A percentile compares a stretch with the other conserved stretches of the same genome.
These are phyloP conservation scores for Camponotus pennsylvanicus DNA, from an alignment of 1,140 invertebrate genomes.

Conservation along the genomic window DNA sequence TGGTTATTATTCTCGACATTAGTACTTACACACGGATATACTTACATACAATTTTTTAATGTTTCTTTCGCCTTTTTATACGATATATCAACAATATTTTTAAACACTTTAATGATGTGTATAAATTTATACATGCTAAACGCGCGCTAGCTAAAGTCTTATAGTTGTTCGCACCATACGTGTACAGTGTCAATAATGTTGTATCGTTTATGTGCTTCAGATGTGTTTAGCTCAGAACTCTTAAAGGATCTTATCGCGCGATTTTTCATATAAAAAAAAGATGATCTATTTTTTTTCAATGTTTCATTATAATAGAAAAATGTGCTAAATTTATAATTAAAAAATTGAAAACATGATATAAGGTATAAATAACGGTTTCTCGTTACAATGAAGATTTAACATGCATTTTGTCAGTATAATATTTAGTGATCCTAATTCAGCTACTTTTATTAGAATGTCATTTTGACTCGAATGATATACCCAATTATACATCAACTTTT, in stretches of 20 bases:
- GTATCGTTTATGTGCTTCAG: constrained; percentile 32
- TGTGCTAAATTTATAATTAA: too few species aligned
- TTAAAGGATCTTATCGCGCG: constrained; percentile 31
- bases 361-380: too few species aligned
- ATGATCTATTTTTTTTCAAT: neutral
- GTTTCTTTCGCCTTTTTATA: constrained; percentile 18
- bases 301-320: neutral
- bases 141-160: constrained; percentile 4
- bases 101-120: constrained; percentile 7
- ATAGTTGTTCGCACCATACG: constrained; percentile 27
- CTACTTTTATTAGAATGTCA: neutral
- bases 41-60: constrained; percentile 19
- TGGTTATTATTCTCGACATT: too few species aligned
- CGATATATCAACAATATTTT: neutral
- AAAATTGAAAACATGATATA: too few species aligned
- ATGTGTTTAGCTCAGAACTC: constrained; percentile 30
- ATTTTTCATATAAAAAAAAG: neutral
- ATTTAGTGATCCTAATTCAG: neutral
- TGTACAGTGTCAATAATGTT: constrained; percentile 27
- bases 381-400: too few species aligned
- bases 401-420: neutral
- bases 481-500: neutral
- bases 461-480: neutral
- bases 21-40: constrained; percentile 21
- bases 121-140: constrained; percentile 33